phyloP scores from a whole-genome alignment of 2,113 vertebrate species.

The Halcyon malimbica region DNA sequence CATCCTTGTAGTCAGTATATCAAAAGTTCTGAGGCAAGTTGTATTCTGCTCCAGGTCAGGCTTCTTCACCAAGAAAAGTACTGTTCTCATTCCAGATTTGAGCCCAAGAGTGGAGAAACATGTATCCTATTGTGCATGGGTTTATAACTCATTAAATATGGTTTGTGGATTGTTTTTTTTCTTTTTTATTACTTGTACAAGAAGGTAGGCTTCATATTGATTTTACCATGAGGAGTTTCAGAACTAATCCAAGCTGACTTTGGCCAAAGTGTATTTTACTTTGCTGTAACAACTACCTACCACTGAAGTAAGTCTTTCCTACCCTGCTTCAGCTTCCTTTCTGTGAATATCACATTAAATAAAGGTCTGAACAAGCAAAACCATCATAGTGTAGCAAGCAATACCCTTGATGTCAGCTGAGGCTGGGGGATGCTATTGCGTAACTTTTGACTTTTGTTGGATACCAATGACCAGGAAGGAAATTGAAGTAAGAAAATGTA shows the following conservation, averaged over 20 bases:
- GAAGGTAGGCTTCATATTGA: background rate
- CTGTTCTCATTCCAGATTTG: background rate
- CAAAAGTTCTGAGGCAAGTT: background rate
- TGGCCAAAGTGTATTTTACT: background rate
- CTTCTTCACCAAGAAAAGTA: background rate
- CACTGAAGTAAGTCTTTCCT: background rate
- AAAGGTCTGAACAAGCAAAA: background rate
- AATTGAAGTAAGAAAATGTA: background rate
- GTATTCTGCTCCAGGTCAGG: background rate
- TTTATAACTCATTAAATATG: background rate
- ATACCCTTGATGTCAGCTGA: background rate
- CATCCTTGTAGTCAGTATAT: background rate
- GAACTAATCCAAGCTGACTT: background rate
- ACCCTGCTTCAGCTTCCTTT: background rate
- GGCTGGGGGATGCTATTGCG: accelerated
- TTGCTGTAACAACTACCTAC: background rate
- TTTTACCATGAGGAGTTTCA: background rate
- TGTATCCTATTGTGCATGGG: background rate
- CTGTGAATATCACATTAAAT: background rate
- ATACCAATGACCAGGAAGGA: too few species aligned
- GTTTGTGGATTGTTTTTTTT: background rate
- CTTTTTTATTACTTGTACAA: background rate
- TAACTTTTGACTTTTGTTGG: background rate
- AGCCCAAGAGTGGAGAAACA: background rate
- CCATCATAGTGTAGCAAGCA: background rate